Evolutionary conservation across 1,140 invertebrate genomes (phyloP), one percentile per base, ranked within the genome.

Genomic region (Calliopsis andreniformis): DNA sequence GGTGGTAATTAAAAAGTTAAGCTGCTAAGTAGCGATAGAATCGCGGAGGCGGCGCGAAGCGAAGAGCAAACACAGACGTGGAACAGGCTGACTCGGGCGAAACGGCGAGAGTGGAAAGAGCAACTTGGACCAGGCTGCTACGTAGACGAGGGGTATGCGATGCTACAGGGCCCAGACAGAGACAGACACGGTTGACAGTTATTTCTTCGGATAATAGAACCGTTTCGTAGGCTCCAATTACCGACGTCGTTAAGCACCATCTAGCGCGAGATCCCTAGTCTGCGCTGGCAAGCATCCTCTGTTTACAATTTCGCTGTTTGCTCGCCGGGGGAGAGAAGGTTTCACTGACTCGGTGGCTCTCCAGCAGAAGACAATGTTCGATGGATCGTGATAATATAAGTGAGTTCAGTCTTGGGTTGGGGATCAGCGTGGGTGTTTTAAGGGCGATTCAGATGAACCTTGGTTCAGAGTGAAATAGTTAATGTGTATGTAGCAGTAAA

Each of bases 1-100:
- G 81, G 76, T 80, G 85, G 85, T 88, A 89, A 89, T 90, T 90
- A 89, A 91, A 89, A 90, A 88, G 88, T 89, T 89, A 88, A 88
- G 82, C 82, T 75, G 83, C 80, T 86, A 88, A 87, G 76, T 79
- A 82, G 76, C 55, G 49, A 78, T 39, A 64, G 62, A 66, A 56
- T 55, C 63, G 69, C 53, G 51, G 56, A 66, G 69, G 49, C 43
- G 64, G 28, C 25, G 62, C 43, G 16, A 80, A 79, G 55, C 8
- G 51, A 20, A 73, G 68, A 66, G 47, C 35, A 55, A 59, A 56
- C 32, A 59, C 16, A n/a, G 35, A 58, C 39, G 30, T 7, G 28
- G 32, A 14, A 10, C 5, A 6, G 16, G 18, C 18, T 10, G 66
- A 55, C 67, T 59, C 25, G 39, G 5, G 28, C 16, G 68, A 25